These are phyloP conservation scores for Upupa epops DNA, from an alignment of 2,113 vertebrate genomes.

Conservation along the genomic window DNA sequence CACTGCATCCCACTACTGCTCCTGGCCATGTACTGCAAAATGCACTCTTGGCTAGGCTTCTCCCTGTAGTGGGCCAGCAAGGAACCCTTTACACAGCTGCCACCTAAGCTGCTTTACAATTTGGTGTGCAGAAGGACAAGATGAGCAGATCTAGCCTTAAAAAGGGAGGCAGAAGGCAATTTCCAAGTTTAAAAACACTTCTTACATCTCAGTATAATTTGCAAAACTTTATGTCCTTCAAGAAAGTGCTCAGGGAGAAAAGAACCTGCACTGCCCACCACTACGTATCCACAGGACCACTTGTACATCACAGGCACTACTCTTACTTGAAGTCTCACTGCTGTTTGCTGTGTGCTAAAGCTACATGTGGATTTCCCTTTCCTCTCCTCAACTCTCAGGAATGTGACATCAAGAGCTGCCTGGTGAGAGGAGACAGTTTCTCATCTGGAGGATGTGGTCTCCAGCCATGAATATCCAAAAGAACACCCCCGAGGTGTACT, in stretches of 20 bases:
- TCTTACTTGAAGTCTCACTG: background rate
- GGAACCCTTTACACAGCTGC: background rate
- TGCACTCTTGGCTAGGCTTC: background rate
- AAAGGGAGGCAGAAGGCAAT: background rate
- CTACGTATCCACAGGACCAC: background rate
- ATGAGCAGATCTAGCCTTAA: background rate
- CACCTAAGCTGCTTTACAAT: background rate
- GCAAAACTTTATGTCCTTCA: background rate
- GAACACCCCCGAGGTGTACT: background rate
- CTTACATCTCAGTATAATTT: background rate
- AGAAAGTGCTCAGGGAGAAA: background rate
- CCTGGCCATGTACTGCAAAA: background rate
- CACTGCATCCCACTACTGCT: background rate
- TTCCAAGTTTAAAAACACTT: background rate
- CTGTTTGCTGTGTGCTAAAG: background rate
- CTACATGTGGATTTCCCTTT: background rate
- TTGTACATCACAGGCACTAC: accelerated
- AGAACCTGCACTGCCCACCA: accelerated
- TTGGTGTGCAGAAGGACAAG: background rate
- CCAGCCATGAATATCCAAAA: background rate
- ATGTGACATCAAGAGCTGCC: background rate
- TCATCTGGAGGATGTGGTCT: background rate
- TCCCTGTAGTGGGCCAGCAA: background rate
- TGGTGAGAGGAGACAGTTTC: background rate
- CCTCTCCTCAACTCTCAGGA: background rate